Conservation (phyloP, 2,888 invertebrate species). For the Teleiodes luculella region DNA sequence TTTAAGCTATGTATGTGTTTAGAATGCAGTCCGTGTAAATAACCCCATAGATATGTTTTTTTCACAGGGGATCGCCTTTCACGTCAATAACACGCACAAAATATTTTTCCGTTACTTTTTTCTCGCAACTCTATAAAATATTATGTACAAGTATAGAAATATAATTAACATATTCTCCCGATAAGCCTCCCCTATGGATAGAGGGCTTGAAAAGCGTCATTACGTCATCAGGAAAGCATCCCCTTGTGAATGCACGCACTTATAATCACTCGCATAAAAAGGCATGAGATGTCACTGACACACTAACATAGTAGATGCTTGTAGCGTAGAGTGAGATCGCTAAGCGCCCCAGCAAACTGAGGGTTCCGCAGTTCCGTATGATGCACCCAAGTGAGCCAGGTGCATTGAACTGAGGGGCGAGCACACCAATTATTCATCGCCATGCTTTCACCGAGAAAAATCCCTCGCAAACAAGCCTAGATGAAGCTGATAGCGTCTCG, state of each 20-base stretch:
- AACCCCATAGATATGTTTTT: too few species aligned
- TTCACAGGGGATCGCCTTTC: too few species aligned
- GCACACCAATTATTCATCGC: slow-evolving; percentile 50
- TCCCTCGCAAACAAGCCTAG: slow-evolving; percentile 28
- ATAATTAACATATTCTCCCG: slow-evolving; percentile 27
- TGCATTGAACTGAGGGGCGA: slow-evolving; percentile 46
- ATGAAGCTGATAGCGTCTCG: neutral
- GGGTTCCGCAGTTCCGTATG: slow-evolving; percentile 20
- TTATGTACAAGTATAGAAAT: slow-evolving; percentile 24
- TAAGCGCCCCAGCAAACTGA: slow-evolving; percentile 27
- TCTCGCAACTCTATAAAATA: too few species aligned
- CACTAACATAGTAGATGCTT: slow-evolving; percentile 37
- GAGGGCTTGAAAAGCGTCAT: slow-evolving; percentile 11
- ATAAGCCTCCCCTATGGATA: slow-evolving; percentile 5
- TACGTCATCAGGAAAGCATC: slow-evolving; percentile 5
- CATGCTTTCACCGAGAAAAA: slow-evolving; percentile 43
- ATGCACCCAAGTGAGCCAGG: slow-evolving; percentile 24
- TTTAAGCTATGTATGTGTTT: too few species aligned
- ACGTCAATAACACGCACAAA: slow-evolving; percentile 25
- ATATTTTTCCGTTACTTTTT: slow-evolving; percentile 13
- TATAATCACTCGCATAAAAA: slow-evolving; percentile 21
- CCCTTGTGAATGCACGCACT: slow-evolving; percentile 8
- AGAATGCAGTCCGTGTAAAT: too few species aligned
- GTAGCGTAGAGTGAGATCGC: slow-evolving; percentile 16
- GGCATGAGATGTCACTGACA: slow-evolving; percentile 40